These are phyloP conservation scores for Watsonalla cultraria DNA, from an alignment of 2,888 invertebrate genomes.

Conservation along the genomic window DNA sequence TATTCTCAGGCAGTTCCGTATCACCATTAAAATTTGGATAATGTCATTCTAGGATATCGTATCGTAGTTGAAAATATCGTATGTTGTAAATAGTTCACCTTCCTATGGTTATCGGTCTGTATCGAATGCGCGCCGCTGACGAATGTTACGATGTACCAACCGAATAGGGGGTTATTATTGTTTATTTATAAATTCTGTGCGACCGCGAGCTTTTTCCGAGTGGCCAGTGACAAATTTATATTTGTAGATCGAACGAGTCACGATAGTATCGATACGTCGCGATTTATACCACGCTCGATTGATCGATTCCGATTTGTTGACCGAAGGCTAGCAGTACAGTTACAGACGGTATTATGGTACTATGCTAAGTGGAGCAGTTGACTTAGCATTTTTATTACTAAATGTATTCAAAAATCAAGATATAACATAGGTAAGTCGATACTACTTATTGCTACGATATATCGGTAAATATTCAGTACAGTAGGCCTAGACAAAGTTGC, in stretches of 20 bases:
- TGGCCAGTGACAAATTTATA: conserved; percentile 75
- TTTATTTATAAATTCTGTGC: conserved; percentile 72
- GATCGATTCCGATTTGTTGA: conserved; percentile 67
- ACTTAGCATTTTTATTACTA: neutral
- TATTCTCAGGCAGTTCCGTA: neutral
- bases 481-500: too few relatives aligned
- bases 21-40: neutral
- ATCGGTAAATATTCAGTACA: too few relatives aligned
- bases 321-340: conserved; percentile 37
- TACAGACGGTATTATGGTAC: conserved; percentile 43
- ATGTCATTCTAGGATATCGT: neutral
- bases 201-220: conserved; percentile 57
- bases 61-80: conserved; percentile 20
- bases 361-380: conserved; percentile 18
- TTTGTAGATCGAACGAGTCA: conserved; percentile 66
- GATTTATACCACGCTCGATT: conserved; percentile 68
- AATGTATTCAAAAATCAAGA: too few relatives aligned
- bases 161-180: conserved; percentile 66
- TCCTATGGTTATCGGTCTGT: conserved; percentile 48
- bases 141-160: conserved; percentile 60
- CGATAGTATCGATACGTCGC: conserved; percentile 70
- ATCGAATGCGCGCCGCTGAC: conserved; percentile 53
- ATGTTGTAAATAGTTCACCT: conserved; percentile 34
- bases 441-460: too few relatives aligned
- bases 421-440: too few relatives aligned